phyloP scores from a whole-genome alignment of 2,888 invertebrate genomes.

The Limnephilus rhombicus region DNA sequence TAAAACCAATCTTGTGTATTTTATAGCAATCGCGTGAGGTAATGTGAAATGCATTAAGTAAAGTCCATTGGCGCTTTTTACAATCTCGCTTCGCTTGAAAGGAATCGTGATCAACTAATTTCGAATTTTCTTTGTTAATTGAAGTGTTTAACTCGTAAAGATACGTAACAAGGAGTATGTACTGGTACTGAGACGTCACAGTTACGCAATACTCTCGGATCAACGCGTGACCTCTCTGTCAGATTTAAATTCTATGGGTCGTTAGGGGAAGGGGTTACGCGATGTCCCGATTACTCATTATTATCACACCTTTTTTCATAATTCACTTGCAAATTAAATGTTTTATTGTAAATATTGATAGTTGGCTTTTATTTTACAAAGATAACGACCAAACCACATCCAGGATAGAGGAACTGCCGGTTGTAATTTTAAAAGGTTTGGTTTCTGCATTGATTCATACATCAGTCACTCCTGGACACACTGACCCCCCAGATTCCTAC shows the following conservation, averaged over 20 bases:
- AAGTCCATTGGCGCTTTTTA: not conserved
- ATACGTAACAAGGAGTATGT: not conserved
- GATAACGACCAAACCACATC: not conserved
- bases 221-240: not conserved
- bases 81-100: slow-evolving; percentile 4
- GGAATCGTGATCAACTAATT: slow-evolving; percentile 33
- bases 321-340: not conserved
- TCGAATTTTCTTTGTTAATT: slow-evolving; percentile 37
- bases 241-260: not conserved
- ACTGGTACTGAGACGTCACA: not conserved
- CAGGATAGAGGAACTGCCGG: not conserved
- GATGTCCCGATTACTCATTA: not conserved
- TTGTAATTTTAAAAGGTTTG: not conserved
- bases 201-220: not conserved
- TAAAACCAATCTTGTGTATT: not conserved
- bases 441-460: not conserved
- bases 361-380: not conserved
- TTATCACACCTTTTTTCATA: not conserved
- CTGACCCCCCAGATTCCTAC: too few relatives aligned
- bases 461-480: too few relatives aligned
- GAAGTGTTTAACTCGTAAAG: slow-evolving; percentile 19
- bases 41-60: slow-evolving; percentile 31
- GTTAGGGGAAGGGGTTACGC: not conserved
- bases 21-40: not conserved
- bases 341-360: not conserved